A percentile compares a stretch with the other conserved stretches of the same genome.
phyloP scores from a whole-genome alignment of 2,113 vertebrate species.

The Carassius auratus region DNA sequence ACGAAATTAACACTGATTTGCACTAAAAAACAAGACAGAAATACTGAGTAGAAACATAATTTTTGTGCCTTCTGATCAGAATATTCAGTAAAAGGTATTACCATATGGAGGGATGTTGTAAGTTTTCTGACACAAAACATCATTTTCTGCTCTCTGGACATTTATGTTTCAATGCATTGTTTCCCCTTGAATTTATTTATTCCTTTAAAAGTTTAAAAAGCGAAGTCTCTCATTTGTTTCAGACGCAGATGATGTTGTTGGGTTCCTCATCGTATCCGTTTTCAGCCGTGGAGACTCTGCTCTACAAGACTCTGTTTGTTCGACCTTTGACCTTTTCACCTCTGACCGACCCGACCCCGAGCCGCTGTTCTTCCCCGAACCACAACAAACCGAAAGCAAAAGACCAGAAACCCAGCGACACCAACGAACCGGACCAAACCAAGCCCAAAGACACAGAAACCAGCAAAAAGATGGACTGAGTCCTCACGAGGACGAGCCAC shows the following conservation, averaged over 20 bases:
- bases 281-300: conserved; percentile 75
- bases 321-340: conserved; percentile 66
- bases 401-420: too few relatives aligned
- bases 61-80: too few relatives aligned
- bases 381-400: not conserved
- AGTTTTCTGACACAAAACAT: too few relatives aligned
- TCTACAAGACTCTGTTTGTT: conserved; percentile 82
- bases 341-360: conserved; percentile 63
- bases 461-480: conserved; percentile 14
- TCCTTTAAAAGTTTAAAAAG: too few relatives aligned
- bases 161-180: too few relatives aligned
- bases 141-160: too few relatives aligned
- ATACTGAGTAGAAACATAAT: too few relatives aligned
- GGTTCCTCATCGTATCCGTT: conserved; percentile 76
- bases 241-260: conserved; percentile 88
- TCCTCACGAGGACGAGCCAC: conserved; percentile 5
- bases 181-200: too few relatives aligned
- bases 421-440: not conserved
- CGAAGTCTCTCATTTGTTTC: not conserved
- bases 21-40: not conserved
- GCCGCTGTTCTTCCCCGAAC: not conserved
- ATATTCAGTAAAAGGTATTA: too few relatives aligned
- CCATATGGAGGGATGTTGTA: too few relatives aligned
- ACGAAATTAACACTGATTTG: too few relatives aligned
- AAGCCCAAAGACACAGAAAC: not conserved